Evolutionary conservation across 2,888 invertebrate species (phyloP), one percentile per base, ranked within the genome.

Genomic region (Drosophila koepferae): DNA sequence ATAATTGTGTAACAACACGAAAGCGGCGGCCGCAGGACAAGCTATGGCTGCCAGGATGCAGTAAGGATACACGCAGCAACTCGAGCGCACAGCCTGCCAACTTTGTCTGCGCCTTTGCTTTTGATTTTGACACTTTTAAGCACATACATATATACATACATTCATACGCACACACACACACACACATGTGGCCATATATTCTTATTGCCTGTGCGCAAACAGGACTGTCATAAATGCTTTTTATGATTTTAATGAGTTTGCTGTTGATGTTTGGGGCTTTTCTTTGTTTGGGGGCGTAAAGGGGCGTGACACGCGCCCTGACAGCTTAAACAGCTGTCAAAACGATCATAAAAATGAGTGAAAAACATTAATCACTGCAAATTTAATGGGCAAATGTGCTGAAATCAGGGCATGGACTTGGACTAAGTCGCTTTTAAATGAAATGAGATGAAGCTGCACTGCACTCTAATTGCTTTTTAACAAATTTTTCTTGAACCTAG

Each of bases 211-310:
- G 63, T 71, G 78, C 81, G 70, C 86, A 86, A 84, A 83, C 89
- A 84, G 61, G 70, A 55, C 79, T 90, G 88, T 80, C 88, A 90
- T 85, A 89, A 89, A 87, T 89, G 88, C 90, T 79, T 89, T 86
- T 86, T 88, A 85, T 88, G 90, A 82, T 90, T 89, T 90, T 86
- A 86, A 86, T 86, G 88, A 90, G 88, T 88, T 86, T 89, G 85
- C 86, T 78, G 90, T 88, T 90, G 78, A 89, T 87, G 76, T 82
- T 80, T 54, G 60, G 55, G 44, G 59, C 28, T 59, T 54, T 62
- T 48, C 38, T 23, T 44, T 59, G 6, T n/a, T 38, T 46, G 10
- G 7, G 7, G 14, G 18, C 40, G 20, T 49, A 23, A 18, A 16
- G 44, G 36, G 20, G 16, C 62, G 12, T 46, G 61, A 62, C 48